Evolutionary conservation across 2,888 invertebrate species (phyloP).

Genomic region (Melolontha melolontha): DNA sequence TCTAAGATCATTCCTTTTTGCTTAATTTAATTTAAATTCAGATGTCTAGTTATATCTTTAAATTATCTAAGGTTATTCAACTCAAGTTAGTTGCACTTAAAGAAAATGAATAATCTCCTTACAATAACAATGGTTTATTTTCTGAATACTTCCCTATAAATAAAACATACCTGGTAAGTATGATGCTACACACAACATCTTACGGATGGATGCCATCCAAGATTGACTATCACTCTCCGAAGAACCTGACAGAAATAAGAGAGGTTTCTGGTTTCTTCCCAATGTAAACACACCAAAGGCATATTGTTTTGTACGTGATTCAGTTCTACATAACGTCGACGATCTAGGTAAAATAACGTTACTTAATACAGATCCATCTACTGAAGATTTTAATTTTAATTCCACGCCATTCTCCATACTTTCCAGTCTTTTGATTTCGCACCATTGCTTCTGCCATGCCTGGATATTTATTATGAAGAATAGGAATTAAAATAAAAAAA

Average conservation of each 20-base stretch:
- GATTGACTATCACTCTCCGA: slow-evolving; percentile 75
- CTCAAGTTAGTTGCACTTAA: too few relatives aligned
- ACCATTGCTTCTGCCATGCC: slow-evolving; percentile 78
- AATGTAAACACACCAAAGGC: slow-evolving; percentile 77
- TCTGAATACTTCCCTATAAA: slow-evolving; percentile 13
- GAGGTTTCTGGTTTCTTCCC: slow-evolving; percentile 71
- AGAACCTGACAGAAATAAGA: slow-evolving; percentile 74
- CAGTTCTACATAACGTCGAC: slow-evolving; percentile 73
- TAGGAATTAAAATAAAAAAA: background rate
- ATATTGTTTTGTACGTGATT: slow-evolving; percentile 75
- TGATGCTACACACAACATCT: slow-evolving; percentile 66
- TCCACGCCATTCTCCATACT: slow-evolving; percentile 69
- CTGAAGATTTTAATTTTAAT: slow-evolving; percentile 69
- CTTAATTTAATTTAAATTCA: too few relatives aligned
- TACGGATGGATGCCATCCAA: slow-evolving; percentile 77
- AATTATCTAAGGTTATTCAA: too few relatives aligned
- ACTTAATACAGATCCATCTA: slow-evolving; percentile 60
- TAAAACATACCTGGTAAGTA: slow-evolving; percentile 60
- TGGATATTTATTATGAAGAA: slow-evolving; percentile 52
- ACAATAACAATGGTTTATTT: slow-evolving; percentile 20
- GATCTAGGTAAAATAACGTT: slow-evolving; percentile 71
- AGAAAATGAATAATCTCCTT: too few relatives aligned
- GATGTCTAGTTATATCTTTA: too few relatives aligned
- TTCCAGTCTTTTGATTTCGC: slow-evolving; percentile 71
- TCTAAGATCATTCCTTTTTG: too few relatives aligned